A percentile compares a stretch with the other conserved stretches of the same genome.
Evolutionary conservation across 2,113 vertebrate genomes (phyloP).

Genomic region (Nothoprocta pentlandii): DNA sequence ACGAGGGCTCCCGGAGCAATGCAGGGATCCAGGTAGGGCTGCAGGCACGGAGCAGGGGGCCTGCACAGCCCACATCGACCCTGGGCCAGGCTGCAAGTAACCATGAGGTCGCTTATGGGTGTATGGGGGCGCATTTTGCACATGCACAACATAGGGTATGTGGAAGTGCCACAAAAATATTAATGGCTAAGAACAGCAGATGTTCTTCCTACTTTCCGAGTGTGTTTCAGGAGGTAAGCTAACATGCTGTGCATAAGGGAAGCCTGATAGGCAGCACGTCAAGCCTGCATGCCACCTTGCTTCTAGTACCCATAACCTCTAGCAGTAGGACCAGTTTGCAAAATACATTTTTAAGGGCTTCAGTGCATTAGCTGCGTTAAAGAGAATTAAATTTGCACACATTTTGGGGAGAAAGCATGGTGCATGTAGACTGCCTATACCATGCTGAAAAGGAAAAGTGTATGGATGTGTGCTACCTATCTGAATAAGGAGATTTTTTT

Average conservation of each 20-base stretch:
- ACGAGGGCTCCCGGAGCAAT: rapidly evolving
- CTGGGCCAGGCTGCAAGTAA: neutral
- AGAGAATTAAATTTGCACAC: neutral
- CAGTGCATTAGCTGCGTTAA: neutral
- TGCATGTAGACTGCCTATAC: neutral
- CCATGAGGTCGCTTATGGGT: neutral
- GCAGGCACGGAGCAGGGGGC: neutral
- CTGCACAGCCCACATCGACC: neutral
- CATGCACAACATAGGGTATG: neutral
- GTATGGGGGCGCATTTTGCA: neutral
- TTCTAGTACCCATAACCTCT: neutral
- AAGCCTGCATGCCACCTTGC: neutral
- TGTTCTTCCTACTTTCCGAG: neutral
- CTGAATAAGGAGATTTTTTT: neutral
- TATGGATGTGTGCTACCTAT: neutral
- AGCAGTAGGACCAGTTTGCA: neutral
- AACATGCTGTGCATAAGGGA: neutral
- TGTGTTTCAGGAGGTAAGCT: neutral
- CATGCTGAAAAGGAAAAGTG: neutral
- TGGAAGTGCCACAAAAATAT: neutral
- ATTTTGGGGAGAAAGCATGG: neutral
- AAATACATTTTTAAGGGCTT: neutral
- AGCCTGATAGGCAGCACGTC: neutral
- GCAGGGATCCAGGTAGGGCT: neutral
- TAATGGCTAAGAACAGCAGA: neutral